These are phyloP conservation scores for Euzetes globulus DNA, from an alignment of 2,888 invertebrate species.

Conservation along the genomic window DNA sequence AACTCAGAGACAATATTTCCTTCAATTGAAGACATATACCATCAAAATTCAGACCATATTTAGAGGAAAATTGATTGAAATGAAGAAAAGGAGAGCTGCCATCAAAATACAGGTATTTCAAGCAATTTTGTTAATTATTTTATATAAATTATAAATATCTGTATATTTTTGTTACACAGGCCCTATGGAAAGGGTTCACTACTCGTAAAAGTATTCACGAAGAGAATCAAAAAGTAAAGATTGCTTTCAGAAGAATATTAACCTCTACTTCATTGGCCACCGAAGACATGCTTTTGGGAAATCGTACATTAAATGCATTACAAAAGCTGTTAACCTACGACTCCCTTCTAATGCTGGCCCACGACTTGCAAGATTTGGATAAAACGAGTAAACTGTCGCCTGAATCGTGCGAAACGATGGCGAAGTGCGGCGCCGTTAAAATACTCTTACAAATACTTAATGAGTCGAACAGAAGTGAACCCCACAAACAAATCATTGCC, in stretches of 20 bases:
- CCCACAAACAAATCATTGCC: conserved; percentile 32
- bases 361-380: conserved; percentile 30
- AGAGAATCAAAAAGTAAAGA: neutral
- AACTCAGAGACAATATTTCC: neutral
- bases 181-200: conserved; percentile 19
- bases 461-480: conserved; percentile 35
- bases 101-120: conserved; percentile 29
- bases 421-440: neutral
- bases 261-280: neutral
- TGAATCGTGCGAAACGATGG: conserved; percentile 30
- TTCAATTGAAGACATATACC: neutral
- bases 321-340: conserved; percentile 5
- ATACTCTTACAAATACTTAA: conserved; percentile 26
- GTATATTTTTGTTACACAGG: neutral
- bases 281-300: conserved; percentile 16
- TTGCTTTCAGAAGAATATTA: neutral
- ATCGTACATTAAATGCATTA: neutral
- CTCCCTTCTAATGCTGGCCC: neutral
- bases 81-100: conserved; percentile 1
- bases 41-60: neutral
- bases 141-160: neutral
- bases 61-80: neutral
- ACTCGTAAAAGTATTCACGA: conserved; percentile 17
- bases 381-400: conserved; percentile 23
- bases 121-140: neutral